Percentiles rank a stretch among this genome's conserved stretches.
Conservation (phyloP, 2,797 vertebrate genomes). For the Falco novaeseelandiae region DNA sequence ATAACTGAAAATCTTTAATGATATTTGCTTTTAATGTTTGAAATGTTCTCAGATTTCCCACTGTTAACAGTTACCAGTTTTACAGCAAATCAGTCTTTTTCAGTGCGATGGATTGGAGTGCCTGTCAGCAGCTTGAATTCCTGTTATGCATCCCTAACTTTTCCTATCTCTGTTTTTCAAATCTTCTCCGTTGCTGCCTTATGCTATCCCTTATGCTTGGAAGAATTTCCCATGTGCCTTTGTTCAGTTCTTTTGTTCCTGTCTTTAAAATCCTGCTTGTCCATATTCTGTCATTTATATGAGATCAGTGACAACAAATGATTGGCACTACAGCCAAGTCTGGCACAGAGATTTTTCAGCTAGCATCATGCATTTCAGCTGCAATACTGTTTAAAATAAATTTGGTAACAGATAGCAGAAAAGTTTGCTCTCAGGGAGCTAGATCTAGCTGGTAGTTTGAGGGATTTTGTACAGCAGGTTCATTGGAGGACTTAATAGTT, state of each 20-base stretch:
- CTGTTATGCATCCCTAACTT: neutral
- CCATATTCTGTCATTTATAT: neutral
- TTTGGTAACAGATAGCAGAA: neutral
- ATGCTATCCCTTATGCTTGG: neutral
- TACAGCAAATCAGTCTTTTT: neutral
- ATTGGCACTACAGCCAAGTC: neutral
- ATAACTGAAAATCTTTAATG: neutral
- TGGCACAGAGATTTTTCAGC: neutral
- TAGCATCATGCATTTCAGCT: neutral
- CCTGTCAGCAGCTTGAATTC: neutral
- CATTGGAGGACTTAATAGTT: neutral
- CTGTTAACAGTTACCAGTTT: neutral
- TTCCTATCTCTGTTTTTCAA: neutral
- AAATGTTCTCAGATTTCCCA: neutral
- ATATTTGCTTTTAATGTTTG: neutral
- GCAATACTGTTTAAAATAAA: constrained; percentile 29
- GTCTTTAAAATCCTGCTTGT: neutral
- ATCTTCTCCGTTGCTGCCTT: neutral
- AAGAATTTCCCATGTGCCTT: neutral
- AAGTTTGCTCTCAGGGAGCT: neutral
- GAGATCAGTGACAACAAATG: neutral
- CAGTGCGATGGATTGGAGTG: neutral
- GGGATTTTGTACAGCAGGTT: neutral
- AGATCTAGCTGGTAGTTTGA: neutral
- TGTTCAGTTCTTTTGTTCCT: neutral